Percentiles rank a stretch among this genome's conserved stretches.
Evolutionary conservation across 2,113 vertebrate genomes (phyloP).

Genomic region (Trinectes maculatus): DNA sequence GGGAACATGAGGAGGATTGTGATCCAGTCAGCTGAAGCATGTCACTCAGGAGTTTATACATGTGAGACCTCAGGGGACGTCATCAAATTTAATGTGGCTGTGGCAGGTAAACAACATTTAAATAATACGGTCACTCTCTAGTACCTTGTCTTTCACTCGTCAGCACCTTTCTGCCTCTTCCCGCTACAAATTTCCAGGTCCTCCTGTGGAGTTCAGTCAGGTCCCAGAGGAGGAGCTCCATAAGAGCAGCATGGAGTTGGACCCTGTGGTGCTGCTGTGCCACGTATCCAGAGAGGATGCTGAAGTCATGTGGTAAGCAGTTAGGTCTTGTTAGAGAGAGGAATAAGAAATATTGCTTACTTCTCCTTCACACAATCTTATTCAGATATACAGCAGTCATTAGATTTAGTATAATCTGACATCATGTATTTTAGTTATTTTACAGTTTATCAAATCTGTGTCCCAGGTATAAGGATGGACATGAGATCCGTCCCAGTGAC

Average conservation of each 20-base stretch:
- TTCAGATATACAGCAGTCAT: background rate
- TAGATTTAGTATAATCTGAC: background rate
- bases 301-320: constrained; percentile 67
- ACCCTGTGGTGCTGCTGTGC: constrained; percentile 81
- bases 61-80: constrained; percentile 76
- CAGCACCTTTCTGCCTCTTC: background rate
- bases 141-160: background rate
- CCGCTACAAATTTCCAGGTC: constrained; percentile 59
- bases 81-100: constrained; percentile 77
- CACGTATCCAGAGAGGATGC: constrained; percentile 77
- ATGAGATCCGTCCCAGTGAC: constrained; percentile 70
- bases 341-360: background rate
- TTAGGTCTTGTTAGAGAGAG: background rate
- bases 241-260: constrained; percentile 78
- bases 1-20: constrained; percentile 81
- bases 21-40: constrained; percentile 75
- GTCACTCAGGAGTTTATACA: constrained; percentile 79
- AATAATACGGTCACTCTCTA: background rate
- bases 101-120: constrained; percentile 69
- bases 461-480: constrained; percentile 78
- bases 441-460: too few relatives aligned
- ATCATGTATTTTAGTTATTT: background rate
- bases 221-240: constrained; percentile 72
- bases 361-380: background rate
- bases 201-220: constrained; percentile 72